Evolutionary conservation across 2,888 invertebrate genomes (phyloP).

Genomic region (Halictus ligatus): DNA sequence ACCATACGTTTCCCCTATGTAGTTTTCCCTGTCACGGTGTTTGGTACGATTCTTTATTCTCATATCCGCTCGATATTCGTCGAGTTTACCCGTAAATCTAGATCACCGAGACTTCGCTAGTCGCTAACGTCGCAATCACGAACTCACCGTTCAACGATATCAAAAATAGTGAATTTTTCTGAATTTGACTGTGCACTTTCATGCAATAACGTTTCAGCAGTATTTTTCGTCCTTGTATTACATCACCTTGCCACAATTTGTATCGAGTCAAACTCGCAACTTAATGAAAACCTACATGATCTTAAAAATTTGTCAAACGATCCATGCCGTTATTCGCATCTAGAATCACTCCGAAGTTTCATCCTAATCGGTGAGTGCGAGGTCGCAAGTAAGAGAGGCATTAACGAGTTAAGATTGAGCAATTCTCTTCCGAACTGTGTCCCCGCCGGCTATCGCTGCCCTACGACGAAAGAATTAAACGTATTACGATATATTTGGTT

Average conservation of each 20-base stretch:
- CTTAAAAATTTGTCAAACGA: neutral
- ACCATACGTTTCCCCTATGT: neutral
- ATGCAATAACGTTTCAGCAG: neutral
- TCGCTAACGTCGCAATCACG: conserved; percentile 5
- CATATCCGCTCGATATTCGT: neutral
- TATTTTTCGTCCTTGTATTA: too few relatives aligned
- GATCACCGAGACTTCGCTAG: conserved; percentile 19
- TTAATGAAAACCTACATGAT: neutral
- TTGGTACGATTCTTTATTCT: conserved; percentile 6
- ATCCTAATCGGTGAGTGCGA: neutral
- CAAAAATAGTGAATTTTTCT: neutral
- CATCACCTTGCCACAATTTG: too few relatives aligned
- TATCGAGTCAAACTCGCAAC: neutral
- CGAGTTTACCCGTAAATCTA: conserved; percentile 28
- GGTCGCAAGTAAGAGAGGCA: neutral
- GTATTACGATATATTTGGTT: conserved; percentile 78
- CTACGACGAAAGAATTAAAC: conserved; percentile 41
- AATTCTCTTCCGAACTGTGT: conserved; percentile 46
- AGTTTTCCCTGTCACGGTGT: neutral
- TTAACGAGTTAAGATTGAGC: conserved; percentile 63
- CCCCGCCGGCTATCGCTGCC: conserved; percentile 33
- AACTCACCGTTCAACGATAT: neutral
- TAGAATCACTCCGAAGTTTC: neutral
- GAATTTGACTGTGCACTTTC: neutral
- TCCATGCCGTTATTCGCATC: neutral